These are phyloP conservation scores for Aselliscus stoliczkanus DNA, from an alignment of 2,797 vertebrate species.

Conservation along the genomic window DNA sequence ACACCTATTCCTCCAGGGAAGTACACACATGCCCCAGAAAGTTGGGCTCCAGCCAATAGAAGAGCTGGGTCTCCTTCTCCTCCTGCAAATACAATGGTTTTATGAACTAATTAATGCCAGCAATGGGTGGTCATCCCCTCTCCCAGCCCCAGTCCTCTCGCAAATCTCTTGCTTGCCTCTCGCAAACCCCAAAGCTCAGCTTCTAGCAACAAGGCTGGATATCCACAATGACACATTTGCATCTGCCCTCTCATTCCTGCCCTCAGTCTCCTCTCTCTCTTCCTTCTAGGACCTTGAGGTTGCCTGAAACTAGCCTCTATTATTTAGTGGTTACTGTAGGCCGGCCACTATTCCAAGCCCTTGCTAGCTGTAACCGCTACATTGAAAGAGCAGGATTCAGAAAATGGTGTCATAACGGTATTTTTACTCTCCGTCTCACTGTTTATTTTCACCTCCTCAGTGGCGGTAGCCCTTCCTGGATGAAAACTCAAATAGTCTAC, in stretches of 20 bases:
- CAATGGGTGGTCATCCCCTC: not conserved
- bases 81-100: not conserved
- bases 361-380: not conserved
- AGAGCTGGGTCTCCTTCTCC: not conserved
- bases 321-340: not conserved
- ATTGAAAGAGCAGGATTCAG: not conserved
- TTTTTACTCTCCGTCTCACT: not conserved
- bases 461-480: not conserved
- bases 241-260: not conserved
- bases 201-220: not conserved
- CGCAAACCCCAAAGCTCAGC: not conserved
- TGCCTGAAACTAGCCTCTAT: not conserved
- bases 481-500: not conserved
- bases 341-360: not conserved
- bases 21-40: not conserved
- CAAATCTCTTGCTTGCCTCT: not conserved
- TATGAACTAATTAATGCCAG: not conserved
- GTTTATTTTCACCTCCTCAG: not conserved
- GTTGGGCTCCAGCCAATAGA: not conserved
- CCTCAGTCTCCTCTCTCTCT: not conserved
- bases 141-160: not conserved
- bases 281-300: not conserved
- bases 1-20: not conserved
- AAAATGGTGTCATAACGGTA: not conserved
- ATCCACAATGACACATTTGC: too few relatives aligned